Base-by-base conservation (phyloP, 2,888 invertebrate species). In the Unio delphinus region DNA sequence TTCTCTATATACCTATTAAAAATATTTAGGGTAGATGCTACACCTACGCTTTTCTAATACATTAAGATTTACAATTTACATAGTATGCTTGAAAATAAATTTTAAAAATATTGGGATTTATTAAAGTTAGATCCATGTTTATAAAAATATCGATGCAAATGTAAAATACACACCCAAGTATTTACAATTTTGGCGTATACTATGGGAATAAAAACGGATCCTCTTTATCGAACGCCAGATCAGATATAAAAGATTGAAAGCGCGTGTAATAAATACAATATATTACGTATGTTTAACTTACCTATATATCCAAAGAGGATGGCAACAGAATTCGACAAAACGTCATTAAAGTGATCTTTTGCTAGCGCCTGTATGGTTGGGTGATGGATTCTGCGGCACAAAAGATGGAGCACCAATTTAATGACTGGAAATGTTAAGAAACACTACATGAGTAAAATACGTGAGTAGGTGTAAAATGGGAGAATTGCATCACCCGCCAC, bases 321-420 rank as follows among this genome's bases (percentile, higher is more conserved):
- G 17, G 91, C 91, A 2, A 88, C 86, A n/a, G 85, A 73, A 75
- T 92, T 91, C 17, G 91, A 91, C 55, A 91, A 62, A 28, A 91
- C 89, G 72, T 91, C 91, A 76, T 91, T 91, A 11, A 91, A 81
- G 74, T 92, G 91, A 76, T 92, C 91, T 79, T 89, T 89, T 3
- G 90, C 87, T 30, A 91, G 81, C 0, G 90, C 90, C 63, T 85
- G 82, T 6, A 90, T 85, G 0, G 88, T 87, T 0, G 89, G 83
- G 56, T 86, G 83, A 4, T 79, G 78, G 28, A 86, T 80, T 60
- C 82, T 75, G 8, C 83, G 75, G 70, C 87, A 89, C 18, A 86
- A 62, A 8, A 90, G 60, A 67, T 81, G 89, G 61, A 90, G 73
- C 0, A 81, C 68, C 54, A 89, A 69, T 69, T 90, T 90, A 1